A percentile compares a stretch with the other conserved stretches of the same genome.
Evolutionary conservation across 1,140 invertebrate genomes (phyloP).

Genomic region (Drosophila pallidifrons): DNA sequence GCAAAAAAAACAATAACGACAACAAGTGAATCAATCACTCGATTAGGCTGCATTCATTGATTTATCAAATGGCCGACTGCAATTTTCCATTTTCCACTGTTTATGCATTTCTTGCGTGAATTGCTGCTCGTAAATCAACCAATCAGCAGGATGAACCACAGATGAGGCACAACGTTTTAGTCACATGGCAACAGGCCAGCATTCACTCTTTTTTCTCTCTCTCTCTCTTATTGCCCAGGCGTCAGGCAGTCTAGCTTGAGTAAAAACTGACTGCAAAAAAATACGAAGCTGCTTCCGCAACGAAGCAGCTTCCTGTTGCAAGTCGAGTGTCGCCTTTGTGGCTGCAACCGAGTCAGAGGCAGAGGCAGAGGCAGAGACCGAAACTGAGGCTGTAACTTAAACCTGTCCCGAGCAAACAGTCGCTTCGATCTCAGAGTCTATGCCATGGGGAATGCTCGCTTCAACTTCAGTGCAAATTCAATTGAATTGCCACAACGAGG

Average conservation of each 20-base stretch:
- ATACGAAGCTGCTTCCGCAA: constrained; percentile 15
- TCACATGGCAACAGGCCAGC: constrained; percentile 27
- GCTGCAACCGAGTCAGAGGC: constrained; percentile 5
- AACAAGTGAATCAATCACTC: not conserved
- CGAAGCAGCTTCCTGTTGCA: constrained; percentile 12
- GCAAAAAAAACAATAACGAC: not conserved
- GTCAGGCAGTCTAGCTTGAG: constrained; percentile 27
- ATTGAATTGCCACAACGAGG: constrained; percentile 76
- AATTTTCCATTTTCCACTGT: constrained; percentile 7
- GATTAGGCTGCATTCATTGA: constrained; percentile 1
- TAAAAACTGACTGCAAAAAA: constrained; percentile 10
- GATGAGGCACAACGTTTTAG: not conserved
- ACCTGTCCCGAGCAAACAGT: constrained; percentile 35
- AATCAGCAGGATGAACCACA: not conserved
- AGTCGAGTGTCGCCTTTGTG: constrained; percentile 6
- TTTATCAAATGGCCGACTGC: not conserved
- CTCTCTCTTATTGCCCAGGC: constrained; percentile 1
- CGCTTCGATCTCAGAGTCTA: not conserved
- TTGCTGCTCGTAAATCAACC: constrained; percentile 66
- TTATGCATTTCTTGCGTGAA: constrained; percentile 56
- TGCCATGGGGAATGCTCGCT: constrained; percentile 15
- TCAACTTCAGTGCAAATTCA: constrained; percentile 66
- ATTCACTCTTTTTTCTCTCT: too few relatives aligned
- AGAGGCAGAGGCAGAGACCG: not conserved
- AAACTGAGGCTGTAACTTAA: constrained; percentile 45